These are phyloP conservation scores for Zaprionus capensis DNA, from an alignment of 1,140 invertebrate genomes.

Conservation along the genomic window DNA sequence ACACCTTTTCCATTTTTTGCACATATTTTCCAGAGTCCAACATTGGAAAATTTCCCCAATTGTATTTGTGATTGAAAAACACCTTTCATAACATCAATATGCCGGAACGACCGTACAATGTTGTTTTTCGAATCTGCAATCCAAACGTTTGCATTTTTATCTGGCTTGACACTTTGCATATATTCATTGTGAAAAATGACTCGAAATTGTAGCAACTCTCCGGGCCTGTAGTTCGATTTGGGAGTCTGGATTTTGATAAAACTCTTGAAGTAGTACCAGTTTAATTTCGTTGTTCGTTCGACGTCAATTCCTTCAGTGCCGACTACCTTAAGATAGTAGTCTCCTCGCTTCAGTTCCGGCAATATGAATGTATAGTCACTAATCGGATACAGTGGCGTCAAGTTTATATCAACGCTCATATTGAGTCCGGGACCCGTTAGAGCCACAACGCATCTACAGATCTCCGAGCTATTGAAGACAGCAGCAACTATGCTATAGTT, in stretches of 20 bases:
- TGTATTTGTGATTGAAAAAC: slow-evolving; percentile 16
- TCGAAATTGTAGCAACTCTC: slow-evolving; percentile 38
- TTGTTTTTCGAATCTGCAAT: slow-evolving; percentile 29
- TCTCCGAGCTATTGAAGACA: neutral
- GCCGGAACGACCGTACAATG: neutral
- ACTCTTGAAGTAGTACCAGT: slow-evolving; percentile 6
- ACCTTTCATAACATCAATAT: neutral
- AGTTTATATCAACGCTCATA: slow-evolving; percentile 7
- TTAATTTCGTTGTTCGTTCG: slow-evolving; percentile 1
- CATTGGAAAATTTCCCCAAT: slow-evolving; percentile 5
- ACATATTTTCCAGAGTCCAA: slow-evolving; percentile 44
- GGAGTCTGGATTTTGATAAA: slow-evolving; percentile 47
- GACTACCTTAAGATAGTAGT: slow-evolving; percentile 15
- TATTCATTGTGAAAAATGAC: slow-evolving; percentile 32
- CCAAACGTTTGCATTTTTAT: neutral
- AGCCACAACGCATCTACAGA: slow-evolving; percentile 13
- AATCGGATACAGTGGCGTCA: slow-evolving; percentile 1
- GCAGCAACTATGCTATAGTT: slow-evolving; percentile 21
- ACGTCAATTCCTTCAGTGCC: neutral
- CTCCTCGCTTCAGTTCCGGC: slow-evolving; percentile 14
- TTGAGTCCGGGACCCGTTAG: slow-evolving; percentile 24
- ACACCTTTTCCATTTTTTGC: neutral
- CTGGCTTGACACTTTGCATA: neutral
- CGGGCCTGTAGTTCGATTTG: slow-evolving; percentile 14
- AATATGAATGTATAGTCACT: slow-evolving; percentile 18